A percentile compares a stretch with the other conserved stretches of the same genome.
These are phyloP conservation scores for Scarus forsteni DNA, from an alignment of 2,797 vertebrate genomes.

Conservation along the genomic window DNA sequence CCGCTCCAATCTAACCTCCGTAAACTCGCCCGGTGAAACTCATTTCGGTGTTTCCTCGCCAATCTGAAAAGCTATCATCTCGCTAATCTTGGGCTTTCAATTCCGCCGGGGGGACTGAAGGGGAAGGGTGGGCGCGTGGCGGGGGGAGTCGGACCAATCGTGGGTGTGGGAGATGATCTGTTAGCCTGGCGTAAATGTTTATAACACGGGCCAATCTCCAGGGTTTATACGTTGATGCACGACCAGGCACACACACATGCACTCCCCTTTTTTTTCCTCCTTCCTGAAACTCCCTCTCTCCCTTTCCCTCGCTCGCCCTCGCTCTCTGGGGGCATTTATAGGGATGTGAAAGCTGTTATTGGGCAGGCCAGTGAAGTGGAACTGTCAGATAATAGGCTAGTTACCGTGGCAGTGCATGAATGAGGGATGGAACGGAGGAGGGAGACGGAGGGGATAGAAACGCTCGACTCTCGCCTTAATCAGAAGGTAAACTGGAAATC, in stretches of 20 bases:
- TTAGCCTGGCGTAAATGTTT: slow-evolving; percentile 99
- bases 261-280: neutral
- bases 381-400: slow-evolving; percentile 97
- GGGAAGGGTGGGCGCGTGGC: too few relatives aligned
- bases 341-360: slow-evolving; percentile 99
- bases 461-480: slow-evolving; percentile 94
- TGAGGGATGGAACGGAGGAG: slow-evolving; percentile 87
- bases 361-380: slow-evolving; percentile 97
- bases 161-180: slow-evolving; percentile 97
- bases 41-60: slow-evolving; percentile 95
- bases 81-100: slow-evolving; percentile 98
- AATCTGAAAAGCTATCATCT: slow-evolving; percentile 99
- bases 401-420: slow-evolving; percentile 94
- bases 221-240: slow-evolving; percentile 70
- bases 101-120: slow-evolving; percentile 89
- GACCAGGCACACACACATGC: slow-evolving; percentile 39
- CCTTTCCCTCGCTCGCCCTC: slow-evolving; percentile 26
- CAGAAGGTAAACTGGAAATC: slow-evolving; percentile 93
- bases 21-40: slow-evolving; percentile 94
- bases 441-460: slow-evolving; percentile 92
- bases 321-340: slow-evolving; percentile 93
- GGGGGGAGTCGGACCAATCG: slow-evolving; percentile 93
- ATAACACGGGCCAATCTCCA: slow-evolving; percentile 93
- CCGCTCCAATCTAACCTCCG: slow-evolving; percentile 96
- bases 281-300: slow-evolving; percentile 31